Evolutionary conservation across 1,140 invertebrate species (phyloP), one percentile per base, ranked within the genome.

Genomic region (Drosophila willistoni): DNA sequence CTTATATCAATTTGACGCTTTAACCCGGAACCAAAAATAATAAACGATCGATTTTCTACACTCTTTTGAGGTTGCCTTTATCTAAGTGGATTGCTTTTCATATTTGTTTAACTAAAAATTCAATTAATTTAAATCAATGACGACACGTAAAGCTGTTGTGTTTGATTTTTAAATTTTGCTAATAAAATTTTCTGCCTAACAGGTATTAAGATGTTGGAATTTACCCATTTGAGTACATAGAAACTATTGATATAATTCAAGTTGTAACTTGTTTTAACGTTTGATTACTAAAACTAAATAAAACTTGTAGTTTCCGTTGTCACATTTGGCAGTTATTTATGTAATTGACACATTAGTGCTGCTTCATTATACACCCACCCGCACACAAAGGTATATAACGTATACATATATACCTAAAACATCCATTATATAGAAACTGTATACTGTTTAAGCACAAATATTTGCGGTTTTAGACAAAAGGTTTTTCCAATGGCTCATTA

Each of bases 341-440:
- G 29, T 29, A 61, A 5, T 14, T 67, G 57, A 42, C 63, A 68
- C 41, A 25, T 54, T 17, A 33, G 34, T 59, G 25, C 61, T 73
- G 61, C 61, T 65, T 73, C 56, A 72, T 72, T 71, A 78, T 84
- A 69, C 68, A 56, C 75, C 79, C 68, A 56, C 75, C 79, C 75
- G 70, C 77, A 55, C 12, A 55, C 14, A 73, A 17, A 22, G 2
- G 19, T 22, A 1, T 1, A 17, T 2, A n/a, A n/a, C n/a, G n/a
- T n/a, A 34, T 17, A 47, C 9, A 47, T 47, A 47, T 47, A 47
- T 47, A 22, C 2, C 10, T 51, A 22, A 51, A 7, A 13, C 7
- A 51, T 12, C 22, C 17, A 47, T 7, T 19, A 47, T 19, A 47
- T 47, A 47, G 22, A 3, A 25, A 25, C 17, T 51, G 17, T 12